A percentile compares a stretch with the other conserved stretches of the same genome.
phyloP scores from a whole-genome alignment of 2,888 invertebrate genomes.

The Chloroclystis v-ata region DNA sequence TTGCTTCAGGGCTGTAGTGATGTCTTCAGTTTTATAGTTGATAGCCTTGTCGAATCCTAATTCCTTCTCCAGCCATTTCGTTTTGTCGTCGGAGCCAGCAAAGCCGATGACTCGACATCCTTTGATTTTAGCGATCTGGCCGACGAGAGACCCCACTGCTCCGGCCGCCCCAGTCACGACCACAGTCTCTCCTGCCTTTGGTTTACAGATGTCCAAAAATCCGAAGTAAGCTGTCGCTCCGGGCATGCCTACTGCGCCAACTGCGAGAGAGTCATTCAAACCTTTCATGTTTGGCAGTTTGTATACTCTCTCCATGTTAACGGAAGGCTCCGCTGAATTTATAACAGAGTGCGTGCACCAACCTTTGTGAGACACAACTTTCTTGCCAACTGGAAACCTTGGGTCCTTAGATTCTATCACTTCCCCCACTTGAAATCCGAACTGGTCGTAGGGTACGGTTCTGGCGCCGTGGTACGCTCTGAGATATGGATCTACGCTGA shows the following conservation, averaged over 20 bases:
- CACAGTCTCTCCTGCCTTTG: constrained; percentile 83
- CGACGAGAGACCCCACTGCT: constrained; percentile 79
- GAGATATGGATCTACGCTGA: constrained; percentile 52
- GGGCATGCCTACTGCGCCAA: constrained; percentile 82
- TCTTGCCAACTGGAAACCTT: constrained; percentile 78
- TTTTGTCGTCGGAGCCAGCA: constrained; percentile 77
- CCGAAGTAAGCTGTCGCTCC: constrained; percentile 86
- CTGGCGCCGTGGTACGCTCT: constrained; percentile 35
- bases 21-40: constrained; percentile 82
- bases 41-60: constrained; percentile 83
- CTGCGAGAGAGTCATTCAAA: constrained; percentile 69
- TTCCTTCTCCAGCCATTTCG: constrained; percentile 80
- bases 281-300: constrained; percentile 75
- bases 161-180: constrained; percentile 86
- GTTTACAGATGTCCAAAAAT: constrained; percentile 81
- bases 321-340: constrained; percentile 17
- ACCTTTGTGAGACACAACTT: constrained; percentile 80
- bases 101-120: constrained; percentile 69
- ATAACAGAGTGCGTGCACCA: constrained; percentile 78
- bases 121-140: constrained; percentile 79
- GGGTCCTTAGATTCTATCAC: constrained; percentile 58
- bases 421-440: constrained; percentile 39
- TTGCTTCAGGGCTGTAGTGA: constrained; percentile 75
- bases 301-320: constrained; percentile 32
- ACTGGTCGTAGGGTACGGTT: constrained; percentile 32